Percentiles rank a stretch among this genome's conserved stretches.
phyloP scores from a whole-genome alignment of 1,140 invertebrate genomes.

The Hesperophylax magnus region DNA sequence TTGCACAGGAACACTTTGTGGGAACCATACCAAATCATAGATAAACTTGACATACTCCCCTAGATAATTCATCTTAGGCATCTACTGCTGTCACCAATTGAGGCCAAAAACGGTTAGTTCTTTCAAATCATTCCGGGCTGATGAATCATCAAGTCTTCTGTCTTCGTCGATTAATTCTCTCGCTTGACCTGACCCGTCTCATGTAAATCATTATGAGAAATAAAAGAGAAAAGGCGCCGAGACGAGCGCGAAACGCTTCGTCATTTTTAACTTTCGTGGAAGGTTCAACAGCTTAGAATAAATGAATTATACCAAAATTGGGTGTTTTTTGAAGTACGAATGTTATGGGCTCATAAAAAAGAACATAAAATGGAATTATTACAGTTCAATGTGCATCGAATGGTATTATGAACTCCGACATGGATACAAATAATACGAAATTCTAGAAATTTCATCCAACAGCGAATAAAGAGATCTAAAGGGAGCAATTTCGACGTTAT shows the following conservation, averaged over 20 bases:
- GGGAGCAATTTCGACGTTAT: too few relatives aligned
- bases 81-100: not conserved
- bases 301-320: too few relatives aligned
- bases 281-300: slow-evolving; percentile 10
- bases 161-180: not conserved
- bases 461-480: too few relatives aligned
- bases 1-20: too few relatives aligned
- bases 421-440: too few relatives aligned
- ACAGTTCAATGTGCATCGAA: too few relatives aligned
- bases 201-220: slow-evolving; percentile 22
- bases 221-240: not conserved
- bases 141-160: not conserved
- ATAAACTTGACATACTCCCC: slow-evolving; percentile 4
- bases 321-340: too few relatives aligned
- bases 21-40: not conserved
- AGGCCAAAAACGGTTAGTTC: not conserved
- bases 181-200: slow-evolving; percentile 7
- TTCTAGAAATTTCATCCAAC: too few relatives aligned
- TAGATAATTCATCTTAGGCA: not conserved
- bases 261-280: not conserved
- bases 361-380: too few relatives aligned
- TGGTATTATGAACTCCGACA: too few relatives aligned
- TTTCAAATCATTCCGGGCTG: not conserved
- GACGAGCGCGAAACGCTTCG: not conserved
- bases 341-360: too few relatives aligned